phyloP scores from a whole-genome alignment of 2,888 invertebrate species.

The Polymixis lichenea region DNA sequence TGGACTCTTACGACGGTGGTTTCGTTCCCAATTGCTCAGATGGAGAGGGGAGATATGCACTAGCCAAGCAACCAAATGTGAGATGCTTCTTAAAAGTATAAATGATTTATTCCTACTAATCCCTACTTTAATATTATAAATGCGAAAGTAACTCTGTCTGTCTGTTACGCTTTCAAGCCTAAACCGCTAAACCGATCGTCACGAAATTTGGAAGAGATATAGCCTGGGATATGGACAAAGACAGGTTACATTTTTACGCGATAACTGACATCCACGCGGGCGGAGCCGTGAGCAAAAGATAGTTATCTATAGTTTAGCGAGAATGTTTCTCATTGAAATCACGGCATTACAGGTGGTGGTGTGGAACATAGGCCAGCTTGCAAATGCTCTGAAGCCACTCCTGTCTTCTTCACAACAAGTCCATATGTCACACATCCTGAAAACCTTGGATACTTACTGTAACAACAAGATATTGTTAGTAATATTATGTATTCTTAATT shows the following conservation, averaged over 20 bases:
- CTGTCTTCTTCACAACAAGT: slow-evolving; percentile 84
- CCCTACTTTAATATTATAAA: too few species aligned
- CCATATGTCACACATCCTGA: slow-evolving; percentile 85
- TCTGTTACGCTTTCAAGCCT: too few species aligned
- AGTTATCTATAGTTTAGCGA: background rate
- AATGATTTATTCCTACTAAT: background rate
- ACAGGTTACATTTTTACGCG: too few species aligned
- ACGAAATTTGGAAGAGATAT: too few species aligned
- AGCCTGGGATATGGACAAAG: too few species aligned
- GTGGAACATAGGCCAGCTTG: slow-evolving; percentile 92
- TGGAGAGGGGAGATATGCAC: slow-evolving; percentile 91
- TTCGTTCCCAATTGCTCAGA: slow-evolving; percentile 92
- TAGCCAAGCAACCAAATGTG: slow-evolving; percentile 91
- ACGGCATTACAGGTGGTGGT: slow-evolving; percentile 83
- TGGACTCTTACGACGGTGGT: slow-evolving; percentile 91
- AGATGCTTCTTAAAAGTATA: slow-evolving; percentile 49
- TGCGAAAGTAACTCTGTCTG: too few species aligned
- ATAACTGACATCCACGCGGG: too few species aligned
- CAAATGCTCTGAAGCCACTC: slow-evolving; percentile 90
- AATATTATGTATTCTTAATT: background rate
- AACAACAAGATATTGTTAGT: slow-evolving; percentile 88
- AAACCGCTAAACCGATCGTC: too few species aligned
- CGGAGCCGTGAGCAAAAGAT: too few species aligned
- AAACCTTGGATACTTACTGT: slow-evolving; percentile 86
- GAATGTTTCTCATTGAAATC: slow-evolving; percentile 1